A percentile compares a stretch with the other conserved stretches of the same genome.
phyloP scores from a whole-genome alignment of 2,113 vertebrate species.

The Stictonetta naevosa region DNA sequence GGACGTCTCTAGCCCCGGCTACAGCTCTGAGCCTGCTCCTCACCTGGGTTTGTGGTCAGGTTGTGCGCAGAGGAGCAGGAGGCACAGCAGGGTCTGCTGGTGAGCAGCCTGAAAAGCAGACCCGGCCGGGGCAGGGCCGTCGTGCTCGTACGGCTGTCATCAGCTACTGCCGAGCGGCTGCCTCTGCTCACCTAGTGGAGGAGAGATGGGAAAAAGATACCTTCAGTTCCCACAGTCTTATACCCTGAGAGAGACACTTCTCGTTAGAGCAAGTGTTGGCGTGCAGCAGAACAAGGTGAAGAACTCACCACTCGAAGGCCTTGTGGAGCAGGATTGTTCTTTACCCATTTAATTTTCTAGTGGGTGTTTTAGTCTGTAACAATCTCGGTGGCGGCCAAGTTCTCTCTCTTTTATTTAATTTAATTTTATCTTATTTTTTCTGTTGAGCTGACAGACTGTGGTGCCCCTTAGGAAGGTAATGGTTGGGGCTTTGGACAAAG shows the following conservation, averaged over 20 bases:
- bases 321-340: neutral
- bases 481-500: neutral
- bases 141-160: rapidly evolving
- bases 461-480: neutral
- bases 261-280: neutral
- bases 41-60: neutral
- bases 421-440: neutral
- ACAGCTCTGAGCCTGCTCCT: rapidly evolving
- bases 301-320: neutral
- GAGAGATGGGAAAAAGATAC: neutral
- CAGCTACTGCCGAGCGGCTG: neutral
- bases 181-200: neutral
- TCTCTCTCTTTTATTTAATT: neutral
- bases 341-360: neutral
- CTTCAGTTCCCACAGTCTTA: neutral
- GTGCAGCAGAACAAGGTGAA: neutral
- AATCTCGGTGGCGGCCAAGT: neutral
- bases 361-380: neutral
- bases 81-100: neutral
- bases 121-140: neutral
- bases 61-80: neutral
- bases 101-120: neutral
- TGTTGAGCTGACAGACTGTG: neutral
- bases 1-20: neutral
- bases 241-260: neutral